Base-by-base conservation (phyloP, 2,888 invertebrate species). In the Cantharis nigra region DNA sequence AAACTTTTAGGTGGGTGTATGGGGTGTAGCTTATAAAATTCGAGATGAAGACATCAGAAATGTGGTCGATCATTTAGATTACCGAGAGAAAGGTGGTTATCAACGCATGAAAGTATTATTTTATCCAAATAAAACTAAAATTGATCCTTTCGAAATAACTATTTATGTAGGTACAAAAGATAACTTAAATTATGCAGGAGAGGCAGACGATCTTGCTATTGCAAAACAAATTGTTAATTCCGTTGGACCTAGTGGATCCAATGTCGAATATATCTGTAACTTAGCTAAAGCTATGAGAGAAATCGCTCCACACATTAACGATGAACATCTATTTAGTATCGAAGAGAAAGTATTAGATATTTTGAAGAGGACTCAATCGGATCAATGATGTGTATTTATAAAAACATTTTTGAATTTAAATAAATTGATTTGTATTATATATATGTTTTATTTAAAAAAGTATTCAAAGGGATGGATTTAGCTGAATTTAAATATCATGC, bases 61-160 rank as follows among this genome's bases (percentile, higher is more conserved):
- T 79, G 97, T 98, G 0, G 91, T 94, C 1, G 90, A 92, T 72
- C 95, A 98, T 86, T 90, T 99, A 81, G 98, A 98, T 87, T 94
- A 92, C 85, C 90, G 98, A 84, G 98, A 99, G 89, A 97, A 97
- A 87, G 97, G 96, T 88, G 98, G 98, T 10, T 99, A 99, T 86
- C 90, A 93, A 72, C 92, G 94, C 82, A 92, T 91, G 85, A 89
- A 88, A 5, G 92, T 96, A 0, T 89, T 90, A 73, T 98, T 98
- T 87, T 89, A 94, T 86, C 95, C 97, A 0, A 89, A 87, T 72
- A 83, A 84, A 18, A 80, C 83, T 7, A 84, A 84, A n/a, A 83
- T 89, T 69, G 84, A 89, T 64, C 92, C 94, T 14, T 94, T 96
- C 87, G 88, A 91, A 71, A 90, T 97, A 26, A 92, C 92, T 2